Evolutionary conservation across 53 echinoderm and acorn worm genomes (phyloP).

Genomic region (Crossaster papposus): DNA sequence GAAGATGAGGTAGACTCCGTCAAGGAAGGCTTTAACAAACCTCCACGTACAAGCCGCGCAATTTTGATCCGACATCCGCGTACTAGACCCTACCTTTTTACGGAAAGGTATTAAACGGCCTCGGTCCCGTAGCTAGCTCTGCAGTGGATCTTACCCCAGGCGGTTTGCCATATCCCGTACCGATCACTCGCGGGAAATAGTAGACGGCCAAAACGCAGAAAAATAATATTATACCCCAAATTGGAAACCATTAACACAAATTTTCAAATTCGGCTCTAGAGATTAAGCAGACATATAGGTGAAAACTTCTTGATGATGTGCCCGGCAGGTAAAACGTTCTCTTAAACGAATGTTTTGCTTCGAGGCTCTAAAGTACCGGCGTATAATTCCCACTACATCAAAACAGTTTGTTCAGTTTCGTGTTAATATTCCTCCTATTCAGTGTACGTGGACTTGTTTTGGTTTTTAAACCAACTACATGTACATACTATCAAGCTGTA

Average conservation of each 20-base stretch:
- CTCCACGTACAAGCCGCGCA: background rate
- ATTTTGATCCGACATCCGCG: background rate
- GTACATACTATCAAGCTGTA: no score
- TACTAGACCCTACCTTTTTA: background rate
- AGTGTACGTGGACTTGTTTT: no score
- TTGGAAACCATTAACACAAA: slow-evolving; percentile 39
- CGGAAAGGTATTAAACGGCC: background rate
- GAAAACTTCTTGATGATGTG: background rate
- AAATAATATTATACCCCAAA: background rate
- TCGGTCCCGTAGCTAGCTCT: background rate
- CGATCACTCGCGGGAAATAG: background rate
- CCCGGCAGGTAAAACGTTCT: background rate
- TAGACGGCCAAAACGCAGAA: background rate
- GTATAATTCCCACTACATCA: background rate
- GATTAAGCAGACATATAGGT: background rate
- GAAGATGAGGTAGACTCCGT: no score
- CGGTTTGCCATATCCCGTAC: background rate
- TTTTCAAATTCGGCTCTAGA: background rate
- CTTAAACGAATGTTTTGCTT: slow-evolving; percentile 20
- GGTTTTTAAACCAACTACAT: no score
- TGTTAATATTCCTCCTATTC: background rate
- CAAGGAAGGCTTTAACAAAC: no score
- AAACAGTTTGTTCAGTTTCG: background rate
- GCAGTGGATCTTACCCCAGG: background rate
- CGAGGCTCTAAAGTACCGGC: background rate